A percentile compares a stretch with the other conserved stretches of the same genome.
These are phyloP conservation scores for Hylia prasina DNA, from an alignment of 2,113 vertebrate genomes.

Conservation along the genomic window DNA sequence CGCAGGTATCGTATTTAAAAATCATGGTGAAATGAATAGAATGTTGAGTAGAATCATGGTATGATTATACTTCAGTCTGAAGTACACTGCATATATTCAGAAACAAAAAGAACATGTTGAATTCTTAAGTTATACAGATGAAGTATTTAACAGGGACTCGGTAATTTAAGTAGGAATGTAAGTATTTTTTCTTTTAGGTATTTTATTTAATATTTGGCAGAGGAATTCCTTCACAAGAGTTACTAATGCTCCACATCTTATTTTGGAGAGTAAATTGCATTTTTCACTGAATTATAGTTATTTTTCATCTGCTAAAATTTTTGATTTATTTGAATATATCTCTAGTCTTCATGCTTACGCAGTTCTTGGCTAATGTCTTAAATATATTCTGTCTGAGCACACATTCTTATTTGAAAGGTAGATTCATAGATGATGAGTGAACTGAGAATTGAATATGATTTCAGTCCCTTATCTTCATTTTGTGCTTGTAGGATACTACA, in stretches of 20 bases:
- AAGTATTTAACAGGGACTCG: not conserved
- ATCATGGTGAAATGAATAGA: not conserved
- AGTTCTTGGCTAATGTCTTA: not conserved
- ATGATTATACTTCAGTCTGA: not conserved
- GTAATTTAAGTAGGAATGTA: not conserved
- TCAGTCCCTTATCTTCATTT: not conserved
- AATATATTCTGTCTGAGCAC: not conserved
- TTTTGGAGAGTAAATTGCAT: not conserved
- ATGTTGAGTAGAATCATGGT: not conserved
- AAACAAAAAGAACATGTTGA: not conserved
- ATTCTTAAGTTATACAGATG: not conserved
- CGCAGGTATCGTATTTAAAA: not conserved
- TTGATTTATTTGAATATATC: not conserved
- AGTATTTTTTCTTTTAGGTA: not conserved
- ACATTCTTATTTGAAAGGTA: not conserved
- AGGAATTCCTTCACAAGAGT: not conserved
- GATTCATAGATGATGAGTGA: not conserved
- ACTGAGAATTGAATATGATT: not conserved
- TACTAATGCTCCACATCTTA: not conserved
- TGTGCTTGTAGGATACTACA: not conserved
- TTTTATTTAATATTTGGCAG: not conserved
- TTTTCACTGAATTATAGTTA: not conserved
- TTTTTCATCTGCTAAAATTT: not conserved
- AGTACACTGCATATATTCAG: not conserved
- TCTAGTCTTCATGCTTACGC: not conserved